Evolutionary conservation across 2,888 invertebrate species (phyloP).

Genomic region (Ectemnius cavifrons): DNA sequence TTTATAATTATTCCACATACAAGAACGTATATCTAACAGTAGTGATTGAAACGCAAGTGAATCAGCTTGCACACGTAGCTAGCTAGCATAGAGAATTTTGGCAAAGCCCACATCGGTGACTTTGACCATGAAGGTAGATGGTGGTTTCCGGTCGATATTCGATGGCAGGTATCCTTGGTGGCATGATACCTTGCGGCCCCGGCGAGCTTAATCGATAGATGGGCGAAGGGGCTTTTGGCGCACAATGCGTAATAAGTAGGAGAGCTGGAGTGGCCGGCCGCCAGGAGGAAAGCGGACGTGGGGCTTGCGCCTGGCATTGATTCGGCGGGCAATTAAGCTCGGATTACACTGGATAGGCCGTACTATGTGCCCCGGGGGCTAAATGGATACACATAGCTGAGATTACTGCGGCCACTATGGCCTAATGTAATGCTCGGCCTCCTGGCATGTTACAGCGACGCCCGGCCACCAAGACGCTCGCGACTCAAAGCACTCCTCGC

Average conservation of each 20-base stretch:
- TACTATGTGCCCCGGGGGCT: conserved; percentile 64
- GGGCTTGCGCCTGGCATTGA: conserved; percentile 67
- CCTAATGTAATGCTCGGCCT: conserved; percentile 68
- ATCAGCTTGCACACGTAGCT: no score
- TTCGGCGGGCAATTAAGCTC: conserved; percentile 73
- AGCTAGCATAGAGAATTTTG: no score
- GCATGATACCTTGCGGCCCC: not conserved
- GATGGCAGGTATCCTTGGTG: not conserved
- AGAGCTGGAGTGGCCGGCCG: conserved; percentile 11
- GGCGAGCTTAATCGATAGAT: conserved; percentile 5
- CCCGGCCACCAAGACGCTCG: conserved; percentile 56
- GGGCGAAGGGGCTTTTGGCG: conserved; percentile 16
- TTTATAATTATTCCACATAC: no score
- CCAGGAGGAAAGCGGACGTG: conserved; percentile 28
- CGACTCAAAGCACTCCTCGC: conserved; percentile 6
- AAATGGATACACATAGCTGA: conserved; percentile 76
- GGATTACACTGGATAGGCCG: conserved; percentile 70
- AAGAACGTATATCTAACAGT: no score
- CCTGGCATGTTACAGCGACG: conserved; percentile 62
- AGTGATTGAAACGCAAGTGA: no score
- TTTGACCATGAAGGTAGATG: no score
- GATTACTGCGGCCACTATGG: conserved; percentile 73
- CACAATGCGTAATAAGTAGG: conserved; percentile 58
- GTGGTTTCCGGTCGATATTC: not conserved
- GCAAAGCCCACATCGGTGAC: no score